Evolutionary conservation across 2,797 vertebrate genomes (phyloP).

Genomic region (Meda fulgida): DNA sequence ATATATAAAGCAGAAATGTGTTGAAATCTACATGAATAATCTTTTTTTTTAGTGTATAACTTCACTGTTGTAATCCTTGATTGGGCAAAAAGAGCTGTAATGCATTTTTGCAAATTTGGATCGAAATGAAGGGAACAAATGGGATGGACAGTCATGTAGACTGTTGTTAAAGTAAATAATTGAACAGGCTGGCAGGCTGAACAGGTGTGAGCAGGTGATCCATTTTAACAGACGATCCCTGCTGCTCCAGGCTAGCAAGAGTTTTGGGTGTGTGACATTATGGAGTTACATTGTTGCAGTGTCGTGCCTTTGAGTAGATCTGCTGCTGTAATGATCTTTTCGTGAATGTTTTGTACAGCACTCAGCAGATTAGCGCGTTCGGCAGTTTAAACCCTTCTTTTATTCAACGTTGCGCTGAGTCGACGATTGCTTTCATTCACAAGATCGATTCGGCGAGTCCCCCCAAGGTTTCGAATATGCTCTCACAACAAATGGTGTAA

Average conservation of each 20-base stretch:
- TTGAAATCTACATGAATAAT: background rate
- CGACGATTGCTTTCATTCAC: conserved; percentile 55
- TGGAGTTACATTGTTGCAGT: conserved; percentile 34
- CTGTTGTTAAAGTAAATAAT: background rate
- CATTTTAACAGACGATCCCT: conserved; percentile 27
- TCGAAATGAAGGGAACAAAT: background rate
- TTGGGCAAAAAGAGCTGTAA: background rate
- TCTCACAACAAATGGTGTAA: background rate
- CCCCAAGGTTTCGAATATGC: conserved; percentile 31
- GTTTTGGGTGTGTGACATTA: conserved; percentile 31
- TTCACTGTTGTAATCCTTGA: background rate
- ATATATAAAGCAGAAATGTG: background rate
- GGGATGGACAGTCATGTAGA: background rate
- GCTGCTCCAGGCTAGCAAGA: conserved; percentile 17
- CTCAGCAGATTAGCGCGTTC: conserved; percentile 49
- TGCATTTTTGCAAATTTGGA: background rate
- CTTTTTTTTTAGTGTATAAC: background rate
- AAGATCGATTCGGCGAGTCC: background rate
- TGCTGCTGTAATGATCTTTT: conserved; percentile 61
- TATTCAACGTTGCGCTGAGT: conserved; percentile 53
- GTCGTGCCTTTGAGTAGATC: conserved; percentile 37
- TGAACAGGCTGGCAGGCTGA: background rate
- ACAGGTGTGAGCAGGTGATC: background rate
- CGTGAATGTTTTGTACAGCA: conserved; percentile 57
- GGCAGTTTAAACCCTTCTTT: conserved; percentile 56